Evolutionary conservation across 2,113 vertebrate genomes (phyloP), one percentile per base, ranked within the genome.

Genomic region (Etheostoma cragini): DNA sequence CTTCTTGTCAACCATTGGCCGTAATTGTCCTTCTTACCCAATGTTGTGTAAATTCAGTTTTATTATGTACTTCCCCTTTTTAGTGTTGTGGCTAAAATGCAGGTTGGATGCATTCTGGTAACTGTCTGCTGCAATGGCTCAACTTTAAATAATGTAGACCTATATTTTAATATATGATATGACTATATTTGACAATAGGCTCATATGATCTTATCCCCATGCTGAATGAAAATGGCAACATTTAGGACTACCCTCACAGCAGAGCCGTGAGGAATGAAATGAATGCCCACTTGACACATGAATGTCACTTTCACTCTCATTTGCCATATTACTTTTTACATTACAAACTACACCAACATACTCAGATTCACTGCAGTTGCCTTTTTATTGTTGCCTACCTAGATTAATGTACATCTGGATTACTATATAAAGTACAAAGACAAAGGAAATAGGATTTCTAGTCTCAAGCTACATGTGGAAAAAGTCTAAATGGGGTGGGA

Each of bases 71-170:
- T 77, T 66, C 21, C 33, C 15, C n/a, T 60, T 77, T 38, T 86
- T 84, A 80, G 82, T 68, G 56, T 45, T 38, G 42, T 12, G 22
- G 57, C 69, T 74, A 38, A 52, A 73, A 83, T 90, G 76, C 77
- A 70, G 88, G 49, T 73, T 38, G 64, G 73, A 54, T 78, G 58
- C 50, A 71, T 14, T 45, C n/a, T 38, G 22, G 52, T 50, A 17
- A 35, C 76, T 73, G 58, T 50, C 46, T 42, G 35, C 69, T 72
- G 76, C 82, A 70, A 78, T 47, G 57, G 62, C 74, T 83, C 46
- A 8, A 85, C n/a, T 90, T 82, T 88, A 81, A 90, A 89, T 90
- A 88, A 89, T 85, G 68, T 61, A 79, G 77, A 69, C 83, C 82
- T 64, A 88, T 30, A 30, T 84, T 87, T 84, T 87, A 83, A 89